Percentiles rank a stretch among this genome's conserved stretches.
These are phyloP conservation scores for Chymomyza procnemis DNA, from an alignment of 2,888 invertebrate species.

Conservation along the genomic window DNA sequence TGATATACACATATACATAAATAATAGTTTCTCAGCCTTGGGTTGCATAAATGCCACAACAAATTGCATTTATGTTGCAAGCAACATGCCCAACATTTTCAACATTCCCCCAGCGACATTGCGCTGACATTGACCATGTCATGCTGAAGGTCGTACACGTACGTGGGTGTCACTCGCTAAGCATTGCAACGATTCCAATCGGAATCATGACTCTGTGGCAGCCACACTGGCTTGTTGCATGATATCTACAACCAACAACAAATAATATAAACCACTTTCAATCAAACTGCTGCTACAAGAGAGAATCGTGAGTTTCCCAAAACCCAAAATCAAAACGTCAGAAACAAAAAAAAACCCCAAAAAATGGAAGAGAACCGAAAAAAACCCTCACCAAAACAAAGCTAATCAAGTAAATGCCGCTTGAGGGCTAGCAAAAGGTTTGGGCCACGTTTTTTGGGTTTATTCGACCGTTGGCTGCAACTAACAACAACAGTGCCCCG, in stretches of 20 bases:
- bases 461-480: neutral
- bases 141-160: constrained; percentile 55
- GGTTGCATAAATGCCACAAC: neutral
- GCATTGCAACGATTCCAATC: constrained; percentile 28
- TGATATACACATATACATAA: neutral
- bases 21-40: neutral
- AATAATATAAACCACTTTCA: neutral
- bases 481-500: no score
- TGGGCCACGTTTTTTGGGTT: neutral
- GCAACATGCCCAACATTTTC: no score
- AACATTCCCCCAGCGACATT: neutral
- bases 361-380: no score
- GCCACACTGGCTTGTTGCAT: neutral
- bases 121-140: constrained; percentile 54
- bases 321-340: neutral
- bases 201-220: constrained; percentile 21
- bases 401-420: constrained; percentile 19
- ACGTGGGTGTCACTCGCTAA: neutral
- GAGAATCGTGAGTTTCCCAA: no score
- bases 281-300: no score
- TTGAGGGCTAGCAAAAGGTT: neutral
- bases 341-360: neutral
- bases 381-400: constrained; percentile 3
- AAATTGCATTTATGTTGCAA: neutral
- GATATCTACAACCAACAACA: neutral